These are phyloP conservation scores for Aphelocoma californica DNA, from an alignment of 2,797 vertebrate genomes.

Conservation along the genomic window DNA sequence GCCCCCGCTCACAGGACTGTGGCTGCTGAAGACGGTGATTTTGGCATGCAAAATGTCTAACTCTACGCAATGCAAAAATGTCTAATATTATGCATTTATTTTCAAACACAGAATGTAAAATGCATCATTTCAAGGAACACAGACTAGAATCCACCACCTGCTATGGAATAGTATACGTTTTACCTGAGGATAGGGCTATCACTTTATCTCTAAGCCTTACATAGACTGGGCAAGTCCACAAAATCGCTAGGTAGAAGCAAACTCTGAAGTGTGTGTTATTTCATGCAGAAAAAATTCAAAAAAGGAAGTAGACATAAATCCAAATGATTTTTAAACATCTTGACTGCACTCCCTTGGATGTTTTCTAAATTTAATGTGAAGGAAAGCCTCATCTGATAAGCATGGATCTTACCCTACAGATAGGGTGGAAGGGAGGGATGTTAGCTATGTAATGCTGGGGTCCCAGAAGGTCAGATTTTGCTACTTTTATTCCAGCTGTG, in stretches of 20 bases:
- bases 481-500: neutral
- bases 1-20: neutral
- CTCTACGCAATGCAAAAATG: neutral
- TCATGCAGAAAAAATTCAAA: neutral
- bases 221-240: neutral
- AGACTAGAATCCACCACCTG: neutral
- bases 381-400: neutral
- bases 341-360: fast-evolving
- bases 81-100: neutral
- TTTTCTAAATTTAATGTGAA: neutral
- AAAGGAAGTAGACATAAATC: neutral
- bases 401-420: neutral
- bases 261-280: neutral
- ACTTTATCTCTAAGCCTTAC: neutral
- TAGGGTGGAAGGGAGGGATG: neutral
- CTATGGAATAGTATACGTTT: neutral
- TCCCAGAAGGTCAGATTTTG: neutral
- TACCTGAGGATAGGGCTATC: neutral
- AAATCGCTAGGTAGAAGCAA: neutral
- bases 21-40: neutral
- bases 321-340: neutral
- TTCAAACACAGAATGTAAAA: neutral
- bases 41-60: neutral
- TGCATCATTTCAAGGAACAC: neutral
- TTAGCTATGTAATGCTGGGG: neutral